Conservation (phyloP, 2,888 invertebrate genomes). For the Drosophila nigricruria region DNA sequence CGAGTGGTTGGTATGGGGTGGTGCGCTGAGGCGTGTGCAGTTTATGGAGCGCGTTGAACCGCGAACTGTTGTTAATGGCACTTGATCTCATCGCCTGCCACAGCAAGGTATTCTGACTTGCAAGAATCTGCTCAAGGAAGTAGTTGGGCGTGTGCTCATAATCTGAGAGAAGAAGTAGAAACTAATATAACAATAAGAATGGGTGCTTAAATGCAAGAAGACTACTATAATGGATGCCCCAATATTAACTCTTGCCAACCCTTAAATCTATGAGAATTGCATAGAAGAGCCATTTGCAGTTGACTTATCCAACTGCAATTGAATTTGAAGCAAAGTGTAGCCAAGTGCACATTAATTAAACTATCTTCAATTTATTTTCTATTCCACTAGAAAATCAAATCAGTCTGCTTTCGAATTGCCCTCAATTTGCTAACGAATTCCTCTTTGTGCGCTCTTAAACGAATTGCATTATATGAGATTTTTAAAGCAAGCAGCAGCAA, state of each 20-base stretch:
- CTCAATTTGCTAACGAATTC: conserved; percentile 31
- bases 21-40: conserved; percentile 44
- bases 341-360: neutral
- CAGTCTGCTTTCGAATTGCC: conserved; percentile 2
- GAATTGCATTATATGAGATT: conserved; percentile 17
- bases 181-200: conserved; percentile 4
- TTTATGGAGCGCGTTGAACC: conserved; percentile 77
- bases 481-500: conserved; percentile 12
- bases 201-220: too few relatives aligned
- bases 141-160: conserved; percentile 3
- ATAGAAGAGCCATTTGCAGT: neutral
- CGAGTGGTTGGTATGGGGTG: conserved; percentile 1
- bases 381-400: conserved; percentile 6
- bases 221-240: neutral
- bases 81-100: conserved; percentile 61
- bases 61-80: conserved; percentile 74
- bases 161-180: neutral
- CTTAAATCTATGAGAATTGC: neutral
- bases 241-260: neutral
- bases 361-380: neutral
- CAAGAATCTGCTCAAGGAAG: neutral
- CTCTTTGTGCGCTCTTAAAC: conserved; percentile 6
- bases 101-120: conserved; percentile 36
- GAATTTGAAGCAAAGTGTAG: neutral
- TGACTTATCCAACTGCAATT: neutral